phyloP scores from a whole-genome alignment of 2,113 vertebrate genomes.

The Opisthocomus hoazin region DNA sequence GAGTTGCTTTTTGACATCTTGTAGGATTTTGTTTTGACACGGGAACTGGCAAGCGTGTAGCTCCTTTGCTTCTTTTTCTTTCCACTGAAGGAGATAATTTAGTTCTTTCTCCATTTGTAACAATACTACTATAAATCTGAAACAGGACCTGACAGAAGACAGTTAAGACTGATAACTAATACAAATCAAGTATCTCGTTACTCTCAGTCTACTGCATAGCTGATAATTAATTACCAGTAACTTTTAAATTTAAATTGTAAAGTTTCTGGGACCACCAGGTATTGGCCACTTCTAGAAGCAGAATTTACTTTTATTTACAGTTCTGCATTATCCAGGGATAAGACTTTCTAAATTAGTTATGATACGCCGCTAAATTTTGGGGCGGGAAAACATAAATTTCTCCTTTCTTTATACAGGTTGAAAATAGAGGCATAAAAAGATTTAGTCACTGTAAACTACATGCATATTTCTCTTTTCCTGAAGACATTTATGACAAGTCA shows the following conservation, averaged over 20 bases:
- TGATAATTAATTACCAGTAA: background rate
- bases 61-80: constrained; percentile 76
- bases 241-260: background rate
- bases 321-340: background rate
- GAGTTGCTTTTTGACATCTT: constrained; percentile 51
- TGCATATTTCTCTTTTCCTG: background rate
- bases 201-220: background rate
- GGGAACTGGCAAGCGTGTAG: constrained; percentile 56
- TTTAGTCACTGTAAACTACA: background rate
- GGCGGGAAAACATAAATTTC: background rate
- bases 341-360: background rate
- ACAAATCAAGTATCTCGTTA: background rate
- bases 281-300: background rate
- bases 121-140: constrained; percentile 38
- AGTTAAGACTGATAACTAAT: background rate
- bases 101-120: constrained; percentile 47
- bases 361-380: background rate
- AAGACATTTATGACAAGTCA: background rate
- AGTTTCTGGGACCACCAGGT: background rate
- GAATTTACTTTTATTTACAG: background rate
- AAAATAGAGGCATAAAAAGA: background rate
- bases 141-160: background rate
- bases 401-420: background rate
- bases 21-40: constrained; percentile 65
- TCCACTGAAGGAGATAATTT: constrained; percentile 64